A percentile compares a stretch with the other conserved stretches of the same genome.
Conservation (phyloP, 2,888 invertebrate genomes). For the Tachina lurida region DNA sequence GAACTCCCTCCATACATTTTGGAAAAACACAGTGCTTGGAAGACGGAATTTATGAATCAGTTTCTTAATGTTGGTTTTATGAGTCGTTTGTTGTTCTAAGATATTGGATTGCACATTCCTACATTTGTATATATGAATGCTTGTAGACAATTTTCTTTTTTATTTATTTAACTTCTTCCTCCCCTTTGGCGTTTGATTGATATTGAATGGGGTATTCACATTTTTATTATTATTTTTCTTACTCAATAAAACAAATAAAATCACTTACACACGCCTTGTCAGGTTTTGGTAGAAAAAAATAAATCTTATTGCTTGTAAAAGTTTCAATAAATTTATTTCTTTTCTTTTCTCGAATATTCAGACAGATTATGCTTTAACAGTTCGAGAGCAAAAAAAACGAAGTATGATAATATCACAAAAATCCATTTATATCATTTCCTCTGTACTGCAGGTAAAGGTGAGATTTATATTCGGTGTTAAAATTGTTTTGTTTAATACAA, state of each 20-base stretch:
- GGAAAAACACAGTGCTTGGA: too few relatives aligned
- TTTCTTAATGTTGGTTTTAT: too few relatives aligned
- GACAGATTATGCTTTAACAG: background rate
- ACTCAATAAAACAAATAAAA: conserved; percentile 48
- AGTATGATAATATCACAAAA: conserved; percentile 30
- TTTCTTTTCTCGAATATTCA: background rate
- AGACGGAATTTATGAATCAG: too few relatives aligned
- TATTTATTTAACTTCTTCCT: background rate
- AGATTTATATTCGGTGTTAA: background rate
- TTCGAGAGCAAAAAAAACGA: background rate
- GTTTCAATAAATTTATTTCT: conserved; percentile 2
- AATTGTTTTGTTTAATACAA: background rate
- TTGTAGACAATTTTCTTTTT: too few relatives aligned
- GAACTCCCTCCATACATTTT: too few relatives aligned
- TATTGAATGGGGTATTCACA: conserved; percentile 22
- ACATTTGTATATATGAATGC: too few relatives aligned
- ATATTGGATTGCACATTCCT: too few relatives aligned
- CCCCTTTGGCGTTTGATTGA: conserved; percentile 24
- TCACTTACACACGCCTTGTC: conserved; percentile 43
- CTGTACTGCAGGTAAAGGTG: background rate
- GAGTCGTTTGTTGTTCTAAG: too few relatives aligned
- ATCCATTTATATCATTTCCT: conserved; percentile 52
- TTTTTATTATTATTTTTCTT: background rate
- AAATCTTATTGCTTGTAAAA: conserved; percentile 13
- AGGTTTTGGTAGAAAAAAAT: background rate